These are phyloP conservation scores for Acanthacorydalis orientalis DNA, from an alignment of 2,888 invertebrate species.

Conservation along the genomic window DNA sequence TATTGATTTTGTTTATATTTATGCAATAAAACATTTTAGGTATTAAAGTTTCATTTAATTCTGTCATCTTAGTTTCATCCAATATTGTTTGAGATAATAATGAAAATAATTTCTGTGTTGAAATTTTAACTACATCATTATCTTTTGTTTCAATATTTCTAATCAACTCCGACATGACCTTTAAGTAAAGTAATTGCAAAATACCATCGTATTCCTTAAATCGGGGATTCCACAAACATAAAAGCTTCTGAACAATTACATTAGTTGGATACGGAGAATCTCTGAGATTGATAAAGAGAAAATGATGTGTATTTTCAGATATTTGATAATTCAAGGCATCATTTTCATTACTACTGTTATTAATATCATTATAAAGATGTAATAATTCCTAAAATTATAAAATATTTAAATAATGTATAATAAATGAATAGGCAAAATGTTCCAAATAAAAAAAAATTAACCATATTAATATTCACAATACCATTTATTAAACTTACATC, in stretches of 20 bases:
- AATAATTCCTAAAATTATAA: neutral
- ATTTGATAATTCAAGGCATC: neutral
- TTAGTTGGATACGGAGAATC: neutral
- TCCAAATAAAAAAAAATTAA: too few species aligned
- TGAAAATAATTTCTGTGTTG: constrained; percentile 1
- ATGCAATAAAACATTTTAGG: constrained; percentile 14
- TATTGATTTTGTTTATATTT: constrained; percentile 13
- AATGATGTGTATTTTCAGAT: neutral
- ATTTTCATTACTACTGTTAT: neutral
- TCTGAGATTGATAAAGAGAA: neutral
- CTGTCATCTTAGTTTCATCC: constrained; percentile 1
- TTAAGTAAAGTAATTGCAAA: constrained; percentile 2
- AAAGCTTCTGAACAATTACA: neutral
- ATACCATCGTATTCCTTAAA: neutral
- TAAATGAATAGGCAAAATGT: neutral
- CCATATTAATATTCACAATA: too few species aligned
- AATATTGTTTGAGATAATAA: constrained; percentile 2
- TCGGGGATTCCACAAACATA: constrained; percentile 5
- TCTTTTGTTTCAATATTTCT: neutral
- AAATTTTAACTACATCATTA: neutral
- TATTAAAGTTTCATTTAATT: constrained; percentile 3
- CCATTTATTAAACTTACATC: too few species aligned
- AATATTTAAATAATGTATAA: neutral
- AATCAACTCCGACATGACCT: neutral
- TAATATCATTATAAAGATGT: neutral